Conservation (phyloP, 2,888 invertebrate species). For the Yponomeuta cagnagella region DNA sequence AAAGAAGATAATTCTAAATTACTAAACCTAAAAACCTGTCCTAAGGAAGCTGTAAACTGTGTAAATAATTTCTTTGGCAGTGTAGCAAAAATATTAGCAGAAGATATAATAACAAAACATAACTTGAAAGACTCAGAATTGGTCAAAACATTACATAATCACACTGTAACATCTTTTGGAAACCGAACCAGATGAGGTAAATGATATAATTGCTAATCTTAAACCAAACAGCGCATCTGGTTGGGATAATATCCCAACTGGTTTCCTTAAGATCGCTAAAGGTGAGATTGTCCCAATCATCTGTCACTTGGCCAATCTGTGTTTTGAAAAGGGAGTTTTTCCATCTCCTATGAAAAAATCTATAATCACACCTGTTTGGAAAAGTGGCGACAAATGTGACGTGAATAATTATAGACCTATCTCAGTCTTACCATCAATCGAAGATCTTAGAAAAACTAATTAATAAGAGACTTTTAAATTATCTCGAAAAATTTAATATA, state of each 20-base stretch:
- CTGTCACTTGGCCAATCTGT: neutral
- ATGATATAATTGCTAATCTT: no score
- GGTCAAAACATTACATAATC: neutral
- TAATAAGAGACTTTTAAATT: no score
- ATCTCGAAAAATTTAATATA: no score
- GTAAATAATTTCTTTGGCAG: constrained; percentile 5
- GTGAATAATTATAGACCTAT: no score
- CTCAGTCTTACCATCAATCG: no score
- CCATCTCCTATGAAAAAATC: neutral
- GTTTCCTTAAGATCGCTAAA: no score
- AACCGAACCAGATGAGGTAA: neutral
- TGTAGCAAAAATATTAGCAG: neutral
- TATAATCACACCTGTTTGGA: constrained; percentile 16
- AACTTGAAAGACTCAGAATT: neutral
- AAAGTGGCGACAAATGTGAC: no score
- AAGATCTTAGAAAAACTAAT: no score
- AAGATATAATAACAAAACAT: neutral
- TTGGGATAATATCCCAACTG: no score
- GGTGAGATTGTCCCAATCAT: no score
- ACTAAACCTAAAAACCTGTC: neutral
- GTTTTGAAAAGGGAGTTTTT: neutral
- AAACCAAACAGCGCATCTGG: neutral
- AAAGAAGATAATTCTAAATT: constrained; percentile 2
- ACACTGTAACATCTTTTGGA: neutral
- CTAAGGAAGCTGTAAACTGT: neutral